Base-by-base conservation (phyloP, 2,797 vertebrate species). In the Sternotherus odoratus region DNA sequence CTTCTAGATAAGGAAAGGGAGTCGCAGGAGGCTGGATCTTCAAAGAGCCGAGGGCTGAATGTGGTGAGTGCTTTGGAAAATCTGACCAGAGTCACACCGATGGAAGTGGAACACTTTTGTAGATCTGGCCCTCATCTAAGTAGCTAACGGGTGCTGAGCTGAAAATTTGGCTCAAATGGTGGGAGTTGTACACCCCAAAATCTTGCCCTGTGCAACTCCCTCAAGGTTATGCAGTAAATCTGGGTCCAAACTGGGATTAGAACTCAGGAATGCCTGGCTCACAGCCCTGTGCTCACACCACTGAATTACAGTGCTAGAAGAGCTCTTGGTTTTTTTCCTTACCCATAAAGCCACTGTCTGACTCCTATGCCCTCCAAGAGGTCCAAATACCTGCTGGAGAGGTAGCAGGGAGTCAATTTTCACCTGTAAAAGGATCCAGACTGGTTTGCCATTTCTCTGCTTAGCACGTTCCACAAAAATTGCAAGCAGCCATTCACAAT, bases 401-500 rank as follows among this genome's bases (percentile, higher is more conserved):
- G 66, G 93, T 88, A 91, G 89, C 28, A 63, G 84, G 88, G 79
- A 79, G 82, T 39, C 12, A 30, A 66, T 87, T 94, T 88, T 66
- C 53, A 24, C 82, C 85, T 79, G 15, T 89, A 88, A 92, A 95
- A 95, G 86, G 90, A 83, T 88, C 80, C 50, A 26, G 15, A 50
- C 36, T 23, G 21, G 19, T 39, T 87, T 92, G 89, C 72, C 86
- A 90, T 96, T 96, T 94, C 91, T 94, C 95, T 92, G 94, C 89
- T 86, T 94, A 90, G 93, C 88, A 94, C 95, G 94, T 95, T 88
- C 63, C 96, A 78, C 83, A 77, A 95, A 97, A 96, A 94, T 89
- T 86, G 90, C 95, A 87, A 79, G 30, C 83, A 10, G 91, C 96
- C 86, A 94, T 60, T 96, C 91, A 11, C 30, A 43, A 19, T 6